These are phyloP conservation scores for Hippoglossus stenolepis DNA, from an alignment of 2,113 vertebrate genomes.

Conservation along the genomic window DNA sequence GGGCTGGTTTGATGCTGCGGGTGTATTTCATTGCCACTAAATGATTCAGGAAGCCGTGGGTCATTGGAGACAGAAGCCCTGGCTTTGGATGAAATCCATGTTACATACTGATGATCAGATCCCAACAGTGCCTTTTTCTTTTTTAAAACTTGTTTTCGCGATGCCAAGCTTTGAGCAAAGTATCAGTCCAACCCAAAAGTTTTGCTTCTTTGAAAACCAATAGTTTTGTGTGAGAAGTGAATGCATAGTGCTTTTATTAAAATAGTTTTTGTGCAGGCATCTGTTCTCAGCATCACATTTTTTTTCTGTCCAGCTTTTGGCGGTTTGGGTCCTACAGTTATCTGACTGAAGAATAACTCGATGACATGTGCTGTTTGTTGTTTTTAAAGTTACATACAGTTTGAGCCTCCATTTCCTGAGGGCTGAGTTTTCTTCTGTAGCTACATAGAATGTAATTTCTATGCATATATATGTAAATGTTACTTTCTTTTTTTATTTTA, in stretches of 20 bases:
- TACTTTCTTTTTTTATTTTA: too few species aligned
- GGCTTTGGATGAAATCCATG: slow-evolving; percentile 17
- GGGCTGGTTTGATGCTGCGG: slow-evolving; percentile 7
- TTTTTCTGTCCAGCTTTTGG: not conserved
- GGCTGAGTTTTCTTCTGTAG: not conserved
- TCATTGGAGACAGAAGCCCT: slow-evolving; percentile 25
- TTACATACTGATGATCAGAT: slow-evolving; percentile 14
- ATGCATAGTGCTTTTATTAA: not conserved
- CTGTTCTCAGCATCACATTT: not conserved
- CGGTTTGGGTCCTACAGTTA: not conserved
- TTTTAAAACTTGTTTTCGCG: not conserved
- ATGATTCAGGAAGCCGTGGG: slow-evolving; percentile 34
- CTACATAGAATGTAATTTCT: too few species aligned
- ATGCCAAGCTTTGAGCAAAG: not conserved
- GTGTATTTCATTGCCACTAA: slow-evolving; percentile 17
- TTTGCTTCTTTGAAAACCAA: not conserved
- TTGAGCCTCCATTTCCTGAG: not conserved
- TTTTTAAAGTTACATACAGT: not conserved
- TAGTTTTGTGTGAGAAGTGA: not conserved
- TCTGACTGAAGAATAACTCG: not conserved
- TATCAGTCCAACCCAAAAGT: not conserved
- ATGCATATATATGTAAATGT: too few species aligned
- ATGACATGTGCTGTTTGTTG: not conserved
- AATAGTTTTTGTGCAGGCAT: too few species aligned
- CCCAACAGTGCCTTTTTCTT: not conserved